phyloP scores from a whole-genome alignment of 2,888 invertebrate species.

The Balanococcus diminutus region DNA sequence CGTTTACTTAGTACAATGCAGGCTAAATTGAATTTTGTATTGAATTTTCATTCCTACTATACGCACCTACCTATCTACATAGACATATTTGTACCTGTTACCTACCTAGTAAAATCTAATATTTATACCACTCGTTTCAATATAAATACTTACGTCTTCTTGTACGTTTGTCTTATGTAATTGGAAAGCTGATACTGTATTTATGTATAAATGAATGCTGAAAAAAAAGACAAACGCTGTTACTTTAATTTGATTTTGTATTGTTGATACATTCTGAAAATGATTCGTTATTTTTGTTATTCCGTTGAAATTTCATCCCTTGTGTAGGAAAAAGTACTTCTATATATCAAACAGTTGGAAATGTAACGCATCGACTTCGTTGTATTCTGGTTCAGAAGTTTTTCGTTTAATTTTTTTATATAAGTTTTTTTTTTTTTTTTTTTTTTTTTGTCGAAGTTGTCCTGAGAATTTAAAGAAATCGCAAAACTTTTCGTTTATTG shows the following conservation, averaged over 20 bases:
- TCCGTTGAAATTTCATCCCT: slow-evolving; percentile 43
- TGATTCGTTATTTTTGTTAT: slow-evolving; percentile 31
- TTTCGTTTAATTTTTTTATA: slow-evolving; percentile 46
- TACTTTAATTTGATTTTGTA: neutral
- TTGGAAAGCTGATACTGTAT: too few species aligned
- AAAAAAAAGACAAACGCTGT: neutral
- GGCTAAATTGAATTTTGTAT: too few species aligned
- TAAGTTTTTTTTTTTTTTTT: neutral
- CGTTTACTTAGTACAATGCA: too few species aligned
- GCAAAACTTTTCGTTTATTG: slow-evolving; percentile 25
- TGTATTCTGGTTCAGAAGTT: slow-evolving; percentile 12
- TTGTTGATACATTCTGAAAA: neutral
- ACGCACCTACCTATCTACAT: too few species aligned
- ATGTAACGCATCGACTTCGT: slow-evolving; percentile 15
- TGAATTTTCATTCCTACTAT: too few species aligned
- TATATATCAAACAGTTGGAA: slow-evolving; percentile 44
- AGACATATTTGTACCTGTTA: too few species aligned
- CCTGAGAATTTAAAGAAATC: neutral
- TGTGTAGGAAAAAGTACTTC: slow-evolving; percentile 22
- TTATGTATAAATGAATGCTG: too few species aligned
- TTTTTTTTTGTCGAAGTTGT: neutral
- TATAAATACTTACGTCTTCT: too few species aligned
- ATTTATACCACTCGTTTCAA: too few species aligned
- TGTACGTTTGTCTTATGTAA: neutral
- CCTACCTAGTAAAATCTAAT: too few species aligned